Conservation (phyloP, 2,888 invertebrate genomes). For the Ecliptopera silaceata region DNA sequence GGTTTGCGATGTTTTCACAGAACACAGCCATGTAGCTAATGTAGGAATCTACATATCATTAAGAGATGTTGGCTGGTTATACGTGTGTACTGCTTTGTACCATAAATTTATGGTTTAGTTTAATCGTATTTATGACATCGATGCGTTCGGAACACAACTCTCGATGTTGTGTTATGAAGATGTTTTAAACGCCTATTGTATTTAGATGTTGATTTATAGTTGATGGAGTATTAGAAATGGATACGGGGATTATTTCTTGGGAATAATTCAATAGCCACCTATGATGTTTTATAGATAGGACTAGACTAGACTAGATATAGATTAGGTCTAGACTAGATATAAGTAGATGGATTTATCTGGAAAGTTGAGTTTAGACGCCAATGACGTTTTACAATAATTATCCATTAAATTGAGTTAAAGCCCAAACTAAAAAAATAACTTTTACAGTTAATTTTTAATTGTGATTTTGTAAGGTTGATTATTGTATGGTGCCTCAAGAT, state of each 20-base stretch:
- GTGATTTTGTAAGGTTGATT: too few relatives aligned
- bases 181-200: conserved; percentile 75
- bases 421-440: too few relatives aligned
- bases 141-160: conserved; percentile 56
- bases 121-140: conserved; percentile 76
- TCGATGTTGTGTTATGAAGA: conserved; percentile 57
- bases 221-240: conserved; percentile 26
- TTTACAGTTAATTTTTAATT: too few relatives aligned
- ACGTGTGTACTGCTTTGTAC: conserved; percentile 81
- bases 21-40: conserved; percentile 83
- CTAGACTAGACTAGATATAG: too few relatives aligned
- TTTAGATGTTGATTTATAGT: conserved; percentile 47
- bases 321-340: too few relatives aligned
- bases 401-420: too few relatives aligned
- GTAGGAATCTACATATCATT: conserved; percentile 83
- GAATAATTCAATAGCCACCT: too few relatives aligned
- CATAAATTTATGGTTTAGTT: conserved; percentile 73
- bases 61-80: conserved; percentile 79
- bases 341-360: too few relatives aligned
- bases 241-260: neutral
- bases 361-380: too few relatives aligned
- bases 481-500: too few relatives aligned
- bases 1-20: conserved; percentile 79
- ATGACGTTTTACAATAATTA: too few relatives aligned
- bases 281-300: too few relatives aligned